These are phyloP conservation scores for Actenoides lindsayi DNA, from an alignment of 2,113 vertebrate genomes.

Conservation along the genomic window DNA sequence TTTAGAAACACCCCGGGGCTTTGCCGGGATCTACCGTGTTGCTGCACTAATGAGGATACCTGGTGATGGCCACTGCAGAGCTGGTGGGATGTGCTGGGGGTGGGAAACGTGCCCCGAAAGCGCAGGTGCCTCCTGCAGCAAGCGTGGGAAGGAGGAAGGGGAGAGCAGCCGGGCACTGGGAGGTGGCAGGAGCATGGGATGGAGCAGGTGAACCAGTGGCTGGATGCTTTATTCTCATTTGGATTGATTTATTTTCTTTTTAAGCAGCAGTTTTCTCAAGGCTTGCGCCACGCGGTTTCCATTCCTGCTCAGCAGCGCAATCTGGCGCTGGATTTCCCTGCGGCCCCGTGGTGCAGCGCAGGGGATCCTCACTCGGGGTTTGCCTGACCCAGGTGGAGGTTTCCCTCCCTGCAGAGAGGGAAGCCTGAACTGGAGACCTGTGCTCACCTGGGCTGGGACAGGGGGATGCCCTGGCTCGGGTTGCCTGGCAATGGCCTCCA, in stretches of 20 bases:
- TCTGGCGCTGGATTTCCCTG: conserved; percentile 16
- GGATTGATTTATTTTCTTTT: not conserved
- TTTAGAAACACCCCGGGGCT: conserved; percentile 3
- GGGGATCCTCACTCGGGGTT: conserved; percentile 38
- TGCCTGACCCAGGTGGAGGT: not conserved
- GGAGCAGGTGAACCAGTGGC: rapidly evolving
- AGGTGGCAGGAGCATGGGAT: not conserved
- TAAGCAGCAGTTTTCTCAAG: not conserved
- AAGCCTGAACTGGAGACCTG: not conserved
- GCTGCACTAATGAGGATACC: conserved; percentile 24
- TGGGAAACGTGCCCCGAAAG: not conserved
- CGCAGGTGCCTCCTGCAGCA: not conserved
- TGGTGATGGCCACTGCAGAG: not conserved
- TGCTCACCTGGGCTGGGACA: not conserved
- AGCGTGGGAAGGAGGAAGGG: not conserved
- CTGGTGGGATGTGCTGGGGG: not conserved
- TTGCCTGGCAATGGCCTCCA: not conserved
- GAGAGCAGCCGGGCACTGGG: not conserved
- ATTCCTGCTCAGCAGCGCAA: not conserved
- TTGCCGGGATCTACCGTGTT: not conserved
- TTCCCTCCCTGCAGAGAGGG: not conserved
- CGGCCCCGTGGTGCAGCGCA: not conserved
- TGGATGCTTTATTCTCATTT: not conserved
- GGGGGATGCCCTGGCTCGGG: not conserved
- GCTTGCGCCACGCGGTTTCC: rapidly evolving